Evolutionary conservation across 1,140 invertebrate genomes (phyloP), one percentile per base, ranked within the genome.

Genomic region (Lepidurus packardi): DNA sequence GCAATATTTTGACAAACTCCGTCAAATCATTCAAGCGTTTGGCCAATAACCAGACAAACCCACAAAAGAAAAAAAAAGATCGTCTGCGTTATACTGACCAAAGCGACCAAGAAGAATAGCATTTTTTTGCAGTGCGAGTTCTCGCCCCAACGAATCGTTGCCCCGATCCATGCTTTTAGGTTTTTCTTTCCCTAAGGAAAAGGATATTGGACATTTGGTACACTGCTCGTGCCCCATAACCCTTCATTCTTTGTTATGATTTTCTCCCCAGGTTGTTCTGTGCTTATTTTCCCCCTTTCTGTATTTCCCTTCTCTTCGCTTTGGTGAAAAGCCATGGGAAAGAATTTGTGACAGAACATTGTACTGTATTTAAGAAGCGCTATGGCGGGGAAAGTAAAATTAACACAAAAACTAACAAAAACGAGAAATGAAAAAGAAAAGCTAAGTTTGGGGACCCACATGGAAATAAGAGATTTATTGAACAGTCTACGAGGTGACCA

Each of bases 391-490:
- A 65, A 7, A 21, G 21, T 65, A 65, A 65, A 65, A 65, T n/a
- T 7, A n/a, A 21, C 16, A 7, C 7, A 7, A 21, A 65, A 21
- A 65, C 2, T n/a, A 21, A 65, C 0, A 65, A 65, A 65, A 16
- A 11, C 21, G 13, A 65, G 9, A 65, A 65, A 34, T 34, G 34
- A 34, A 34, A 34, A 34, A 34, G 34, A 34, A 34, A 34, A 34
- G 34, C 34, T 34, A 34, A 34, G 25, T 34, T 1, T 34, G 25
- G 25, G 25, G 25, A 34, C 34, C 34, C 34, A 34, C 3, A 65
- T 65, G 53, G 53, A 65, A 65, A 65, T 65, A 65, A 65, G 53
- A 65, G n/a, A 65, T 65, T 65, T 65, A 65, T 65, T 65, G 53
- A 65, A 65, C 45, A 16, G 10, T 10, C 10, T 11, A 47, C 53